phyloP scores from a whole-genome alignment of 2,888 invertebrate species.

The Tipula unca region DNA sequence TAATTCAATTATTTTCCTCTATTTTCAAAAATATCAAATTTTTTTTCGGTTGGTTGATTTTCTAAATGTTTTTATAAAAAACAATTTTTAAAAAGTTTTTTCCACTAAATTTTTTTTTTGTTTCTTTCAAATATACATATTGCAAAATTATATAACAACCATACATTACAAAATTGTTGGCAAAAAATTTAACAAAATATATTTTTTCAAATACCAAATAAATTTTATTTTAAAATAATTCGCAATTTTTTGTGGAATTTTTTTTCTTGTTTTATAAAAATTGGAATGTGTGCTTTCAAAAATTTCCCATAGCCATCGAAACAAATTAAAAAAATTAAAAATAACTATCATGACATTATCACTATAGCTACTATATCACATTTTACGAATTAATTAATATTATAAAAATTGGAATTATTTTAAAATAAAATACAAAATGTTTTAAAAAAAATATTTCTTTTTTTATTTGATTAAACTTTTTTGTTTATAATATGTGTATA shows the following conservation, averaged over 20 bases:
- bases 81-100: not conserved
- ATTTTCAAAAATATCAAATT: not conserved
- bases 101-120: not conserved
- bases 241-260: not conserved
- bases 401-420: not conserved
- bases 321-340: not conserved
- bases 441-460: not conserved
- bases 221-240: slow-evolving; percentile 1
- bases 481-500: not conserved
- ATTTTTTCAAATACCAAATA: not conserved
- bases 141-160: not conserved
- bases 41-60: not conserved
- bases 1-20: not conserved
- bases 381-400: not conserved
- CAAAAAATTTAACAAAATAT: not conserved
- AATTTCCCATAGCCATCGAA: not conserved
- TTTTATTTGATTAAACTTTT: not conserved
- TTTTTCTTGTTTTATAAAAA: not conserved
- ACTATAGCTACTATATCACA: not conserved
- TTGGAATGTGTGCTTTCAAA: not conserved
- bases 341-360: not conserved
- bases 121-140: not conserved
- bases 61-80: slow-evolving; percentile 1
- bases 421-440: not conserved
- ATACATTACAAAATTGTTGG: not conserved